phyloP scores from a whole-genome alignment of 2,113 vertebrate species.

The Gallinago undulata region DNA sequence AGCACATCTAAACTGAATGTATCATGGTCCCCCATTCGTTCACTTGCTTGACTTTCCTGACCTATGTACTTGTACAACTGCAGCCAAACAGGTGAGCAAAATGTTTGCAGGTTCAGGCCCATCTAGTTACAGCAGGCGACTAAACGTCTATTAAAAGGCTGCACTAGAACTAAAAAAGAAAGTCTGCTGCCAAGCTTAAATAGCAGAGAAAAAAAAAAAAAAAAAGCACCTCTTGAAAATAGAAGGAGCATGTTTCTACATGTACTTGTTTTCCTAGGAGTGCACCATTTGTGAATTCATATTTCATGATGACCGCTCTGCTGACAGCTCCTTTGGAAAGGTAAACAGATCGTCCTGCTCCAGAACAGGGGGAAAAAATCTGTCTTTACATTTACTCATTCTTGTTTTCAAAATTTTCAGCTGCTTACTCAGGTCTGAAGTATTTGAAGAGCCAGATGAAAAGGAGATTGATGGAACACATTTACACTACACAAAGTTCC shows the following conservation, averaged over 20 bases:
- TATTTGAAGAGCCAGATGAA: slow-evolving; percentile 62
- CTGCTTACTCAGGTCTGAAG: slow-evolving; percentile 49
- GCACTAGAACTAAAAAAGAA: background rate
- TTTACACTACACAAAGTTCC: slow-evolving; percentile 1
- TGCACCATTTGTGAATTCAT: slow-evolving; percentile 31
- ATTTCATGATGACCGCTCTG: slow-evolving; percentile 56
- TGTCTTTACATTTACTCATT: slow-evolving; percentile 41
- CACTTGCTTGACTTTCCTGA: background rate
- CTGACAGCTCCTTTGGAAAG: slow-evolving; percentile 65
- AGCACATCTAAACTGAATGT: background rate
- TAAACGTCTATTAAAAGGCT: background rate
- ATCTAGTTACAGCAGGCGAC: background rate
- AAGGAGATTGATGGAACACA: slow-evolving; percentile 56
- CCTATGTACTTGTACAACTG: background rate
- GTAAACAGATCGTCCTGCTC: slow-evolving; percentile 64
- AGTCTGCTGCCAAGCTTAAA: slow-evolving; percentile 24
- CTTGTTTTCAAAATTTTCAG: slow-evolving; percentile 71
- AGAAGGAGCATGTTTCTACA: background rate
- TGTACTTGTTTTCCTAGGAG: slow-evolving; percentile 21
- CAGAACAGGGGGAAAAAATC: background rate
- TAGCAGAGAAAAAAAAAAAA: background rate
- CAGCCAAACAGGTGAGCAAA: background rate
- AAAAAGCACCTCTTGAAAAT: background rate
- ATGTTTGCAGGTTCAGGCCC: background rate
- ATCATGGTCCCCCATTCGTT: background rate